Base-by-base conservation (phyloP, 2,888 invertebrate species). In the Pachydiplax longipennis region DNA sequence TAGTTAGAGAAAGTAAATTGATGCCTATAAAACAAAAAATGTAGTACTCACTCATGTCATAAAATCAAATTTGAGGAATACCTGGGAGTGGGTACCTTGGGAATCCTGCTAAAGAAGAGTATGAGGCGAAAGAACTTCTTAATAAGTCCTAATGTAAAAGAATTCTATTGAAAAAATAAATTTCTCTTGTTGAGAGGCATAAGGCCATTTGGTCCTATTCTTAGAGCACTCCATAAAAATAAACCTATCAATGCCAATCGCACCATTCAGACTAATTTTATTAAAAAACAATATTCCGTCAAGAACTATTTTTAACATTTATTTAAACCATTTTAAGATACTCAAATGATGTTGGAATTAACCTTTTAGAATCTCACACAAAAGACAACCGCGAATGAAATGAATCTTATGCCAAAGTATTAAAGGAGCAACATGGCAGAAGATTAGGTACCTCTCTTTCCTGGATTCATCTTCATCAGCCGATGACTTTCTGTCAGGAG, bases 401-500 rank as follows among this genome's bases (percentile, higher is more conserved):
- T 65, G 65, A 65, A 22, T 73, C 22, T 15, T 73, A 25, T 6
- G 15, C 53, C 4, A 31, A 73, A 73, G 3, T 3, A 25, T 13
- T 8, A 12, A 31, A 31, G 25, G 25, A 13, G 73, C 12, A 31
- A 73, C 25, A 13, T 4, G 31, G 73, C 25, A 73, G n/a, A n/a
- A 81, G 22, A 8, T 35, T 81, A 87, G 22, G 37, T 87, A 87
- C 87, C 87, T 87, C n/a, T 87, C 87, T 61, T 87, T 87, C 40
- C 87, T 61, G 22, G 87, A 37, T 53, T 87, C 87, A 65, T 87
- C 87, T 87, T 87, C 87, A 87, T 87, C 87, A 3, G 61, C 87
- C 8, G 87, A 87, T 18, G 87, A 87, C 61, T 87, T 87, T 37
- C 87, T 87, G n/a, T 87, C 87, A 10, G 87, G 87, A 18, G 87